Percentiles rank a stretch among this genome's conserved stretches.
These are phyloP conservation scores for Tipula unca DNA, from an alignment of 2,888 invertebrate species.

Conservation along the genomic window DNA sequence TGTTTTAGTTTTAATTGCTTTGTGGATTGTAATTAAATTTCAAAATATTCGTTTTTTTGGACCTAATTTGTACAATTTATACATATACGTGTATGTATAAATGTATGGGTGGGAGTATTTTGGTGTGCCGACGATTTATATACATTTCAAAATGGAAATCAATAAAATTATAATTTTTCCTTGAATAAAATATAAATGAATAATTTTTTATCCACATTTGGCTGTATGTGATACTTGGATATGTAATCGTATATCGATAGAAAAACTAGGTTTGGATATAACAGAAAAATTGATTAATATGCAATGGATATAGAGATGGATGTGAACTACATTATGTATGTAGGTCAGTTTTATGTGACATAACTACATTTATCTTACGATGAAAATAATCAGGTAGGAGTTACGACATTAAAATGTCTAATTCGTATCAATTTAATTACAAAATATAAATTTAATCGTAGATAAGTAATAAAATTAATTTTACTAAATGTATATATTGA, in stretches of 20 bases:
- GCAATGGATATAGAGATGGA: neutral
- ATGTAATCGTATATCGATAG: neutral
- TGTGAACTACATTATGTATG: neutral
- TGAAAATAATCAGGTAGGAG: neutral
- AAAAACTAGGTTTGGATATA: neutral
- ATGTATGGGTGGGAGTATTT: neutral
- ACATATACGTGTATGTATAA: neutral
- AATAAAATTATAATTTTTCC: neutral
- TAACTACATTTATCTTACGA: neutral
- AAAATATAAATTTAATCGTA: too few species aligned
- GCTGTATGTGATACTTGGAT: neutral
- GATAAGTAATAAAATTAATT: neutral
- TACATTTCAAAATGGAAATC: neutral
- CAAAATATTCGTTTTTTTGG: neutral
- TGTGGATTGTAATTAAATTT: neutral
- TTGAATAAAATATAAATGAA: neutral
- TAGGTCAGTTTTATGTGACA: neutral
- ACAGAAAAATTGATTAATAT: neutral
- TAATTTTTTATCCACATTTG: neutral
- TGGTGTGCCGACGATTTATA: neutral
- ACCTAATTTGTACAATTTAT: neutral
- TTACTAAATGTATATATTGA: neutral
- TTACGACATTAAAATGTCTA: neutral
- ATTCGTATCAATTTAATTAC: neutral
- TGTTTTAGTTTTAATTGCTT: neutral